A percentile compares a stretch with the other conserved stretches of the same genome.
Evolutionary conservation across 2,888 invertebrate genomes (phyloP).

Genomic region (Watsonalla binaria): DNA sequence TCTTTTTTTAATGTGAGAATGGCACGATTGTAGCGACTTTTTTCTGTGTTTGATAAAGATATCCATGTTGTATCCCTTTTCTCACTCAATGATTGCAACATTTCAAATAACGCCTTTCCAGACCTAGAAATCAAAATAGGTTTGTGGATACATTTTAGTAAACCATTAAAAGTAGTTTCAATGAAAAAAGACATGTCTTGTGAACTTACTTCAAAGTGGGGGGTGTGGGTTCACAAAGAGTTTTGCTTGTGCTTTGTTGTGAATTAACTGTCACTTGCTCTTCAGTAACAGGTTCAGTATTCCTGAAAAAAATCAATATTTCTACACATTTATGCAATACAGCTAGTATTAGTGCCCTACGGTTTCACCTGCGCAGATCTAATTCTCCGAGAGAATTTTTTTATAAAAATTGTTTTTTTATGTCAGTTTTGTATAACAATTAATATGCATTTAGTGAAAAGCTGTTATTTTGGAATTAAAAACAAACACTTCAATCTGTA

Average conservation of each 20-base stretch:
- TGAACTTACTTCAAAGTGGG: constrained; percentile 31
- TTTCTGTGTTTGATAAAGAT: constrained; percentile 32
- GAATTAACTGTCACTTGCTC: not conserved
- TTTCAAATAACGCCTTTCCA: constrained; percentile 47
- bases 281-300: not conserved
- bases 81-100: constrained; percentile 29
- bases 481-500: too few species aligned
- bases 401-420: too few species aligned
- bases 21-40: constrained; percentile 41
- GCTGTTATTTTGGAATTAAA: too few species aligned
- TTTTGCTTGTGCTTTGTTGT: not conserved
- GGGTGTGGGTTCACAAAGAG: constrained; percentile 24
- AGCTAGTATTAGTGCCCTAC: too few species aligned
- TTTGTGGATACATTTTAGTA: not conserved
- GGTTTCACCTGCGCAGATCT: too few species aligned
- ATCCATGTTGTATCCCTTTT: constrained; percentile 28
- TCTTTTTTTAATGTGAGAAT: constrained; percentile 45
- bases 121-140: constrained; percentile 31
- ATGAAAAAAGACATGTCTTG: not conserved
- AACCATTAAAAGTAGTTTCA: not conserved
- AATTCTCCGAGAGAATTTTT: too few species aligned
- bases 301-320: not conserved
- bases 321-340: too few species aligned
- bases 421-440: too few species aligned
- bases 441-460: too few species aligned